Evolutionary conservation across 2,113 vertebrate species (phyloP), one percentile per base, ranked within the genome.

Genomic region (Eublepharis macularius): DNA sequence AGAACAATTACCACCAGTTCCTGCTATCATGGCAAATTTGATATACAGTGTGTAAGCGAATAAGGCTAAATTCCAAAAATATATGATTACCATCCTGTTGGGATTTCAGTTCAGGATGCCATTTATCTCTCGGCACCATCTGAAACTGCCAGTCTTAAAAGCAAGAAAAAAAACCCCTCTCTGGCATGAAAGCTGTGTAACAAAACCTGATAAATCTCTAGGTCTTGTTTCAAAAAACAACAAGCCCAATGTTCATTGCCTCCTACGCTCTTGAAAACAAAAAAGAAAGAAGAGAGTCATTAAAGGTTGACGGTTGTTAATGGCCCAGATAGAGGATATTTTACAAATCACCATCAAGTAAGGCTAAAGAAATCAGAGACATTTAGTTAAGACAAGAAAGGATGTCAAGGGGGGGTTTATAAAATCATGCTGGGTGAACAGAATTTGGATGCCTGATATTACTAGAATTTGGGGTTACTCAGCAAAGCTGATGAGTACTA

Each of bases 211-310:
- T 24, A 90, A 91, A 89, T 54, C 75, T 93, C 80, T 94, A 92
- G 94, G 91, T 93, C 92, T 69, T 89, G 92, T 95, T 96, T 93
- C 92, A 96, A 96, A 77, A 94, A 94, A 95, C 45, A 97, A 95
- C 88, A 85, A 34, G 60, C 9, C 26, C 7, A 0, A 24, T 78
- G 47, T 29, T 70, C 78, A 76, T 43, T 81, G 65, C 51, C 83
- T 90, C 24, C 51, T 84, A n/a, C n/a, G 68, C 87, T 90, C 85
- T 90, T 83, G 34, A 34, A 45, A 47, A 24, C 43, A 75, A 36
- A 34, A 36, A 60, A 41, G 81, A 43, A 91, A 94, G 81, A 74
- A 91, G 83, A n/a, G 82, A 92, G 54, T n/a, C 85, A 77, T 49
- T 39, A 73, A 91, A 91, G 83, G 47, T 36, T 2, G 0, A 26